phyloP scores from a whole-genome alignment of 2,888 invertebrate genomes.

The Erebia epiphron region DNA sequence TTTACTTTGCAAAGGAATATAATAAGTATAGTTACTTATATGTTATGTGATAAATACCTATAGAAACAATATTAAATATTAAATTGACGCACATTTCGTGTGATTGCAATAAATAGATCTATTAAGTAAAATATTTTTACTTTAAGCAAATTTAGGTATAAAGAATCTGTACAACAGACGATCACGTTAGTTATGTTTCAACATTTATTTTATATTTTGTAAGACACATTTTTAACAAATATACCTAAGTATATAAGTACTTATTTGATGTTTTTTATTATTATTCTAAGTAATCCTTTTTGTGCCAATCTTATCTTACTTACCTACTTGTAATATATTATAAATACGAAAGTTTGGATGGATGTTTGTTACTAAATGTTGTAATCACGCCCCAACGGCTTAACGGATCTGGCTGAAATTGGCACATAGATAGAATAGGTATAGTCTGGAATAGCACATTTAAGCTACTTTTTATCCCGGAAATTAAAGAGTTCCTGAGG shows the following conservation, averaged over 20 bases:
- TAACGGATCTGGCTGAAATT: too few species aligned
- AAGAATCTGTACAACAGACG: slow-evolving; percentile 44
- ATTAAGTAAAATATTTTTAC: slow-evolving; percentile 11
- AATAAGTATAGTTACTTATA: not conserved
- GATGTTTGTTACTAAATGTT: too few species aligned
- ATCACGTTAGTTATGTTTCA: slow-evolving; percentile 28
- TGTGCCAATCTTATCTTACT: too few species aligned
- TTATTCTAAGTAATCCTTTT: not conserved
- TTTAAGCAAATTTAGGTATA: slow-evolving; percentile 36
- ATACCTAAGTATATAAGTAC: slow-evolving; percentile 20
- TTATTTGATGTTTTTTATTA: slow-evolving; percentile 11
- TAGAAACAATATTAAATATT: slow-evolving; percentile 20
- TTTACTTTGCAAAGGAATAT: not conserved
- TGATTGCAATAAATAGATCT: slow-evolving; percentile 26
- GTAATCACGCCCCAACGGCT: too few species aligned
- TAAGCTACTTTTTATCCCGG: too few species aligned
- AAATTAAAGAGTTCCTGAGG: too few species aligned
- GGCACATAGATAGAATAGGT: too few species aligned
- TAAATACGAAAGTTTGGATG: too few species aligned
- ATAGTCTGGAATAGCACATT: too few species aligned
- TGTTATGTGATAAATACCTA: not conserved
- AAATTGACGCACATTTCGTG: slow-evolving; percentile 34
- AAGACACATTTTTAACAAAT: slow-evolving; percentile 40
- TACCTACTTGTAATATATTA: too few species aligned
- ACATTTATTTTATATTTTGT: slow-evolving; percentile 40